Evolutionary conservation across 2,113 vertebrate genomes (phyloP).

Genomic region (Anas platyrhynchos): DNA sequence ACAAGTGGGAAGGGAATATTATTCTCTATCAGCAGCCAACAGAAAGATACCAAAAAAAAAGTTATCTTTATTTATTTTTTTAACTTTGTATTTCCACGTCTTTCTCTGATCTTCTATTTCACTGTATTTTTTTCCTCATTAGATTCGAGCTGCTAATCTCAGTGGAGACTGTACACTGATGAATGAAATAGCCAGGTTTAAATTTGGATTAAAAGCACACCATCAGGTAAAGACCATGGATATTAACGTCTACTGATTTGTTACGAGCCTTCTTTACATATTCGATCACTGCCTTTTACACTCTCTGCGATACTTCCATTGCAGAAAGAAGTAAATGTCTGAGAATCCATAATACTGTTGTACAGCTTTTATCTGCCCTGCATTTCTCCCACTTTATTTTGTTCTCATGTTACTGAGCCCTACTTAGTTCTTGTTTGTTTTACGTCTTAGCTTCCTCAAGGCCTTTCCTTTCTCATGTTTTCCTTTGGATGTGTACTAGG

Average conservation of each 20-base stretch:
- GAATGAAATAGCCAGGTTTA: conserved; percentile 87
- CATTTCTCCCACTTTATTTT: not conserved
- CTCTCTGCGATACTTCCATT: not conserved
- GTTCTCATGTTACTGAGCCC: not conserved
- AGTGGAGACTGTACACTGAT: conserved; percentile 92
- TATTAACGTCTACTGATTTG: not conserved
- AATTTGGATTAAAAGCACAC: conserved; percentile 91
- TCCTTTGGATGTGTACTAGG: not conserved
- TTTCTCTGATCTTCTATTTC: conserved; percentile 23
- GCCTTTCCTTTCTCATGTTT: not conserved
- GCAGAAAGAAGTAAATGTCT: not conserved
- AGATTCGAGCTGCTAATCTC: conserved; percentile 96
- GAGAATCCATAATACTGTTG: not conserved
- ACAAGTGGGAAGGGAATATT: not conserved
- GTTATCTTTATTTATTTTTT: not conserved
- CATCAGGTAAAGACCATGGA: conserved; percentile 85
- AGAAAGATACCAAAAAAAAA: not conserved
- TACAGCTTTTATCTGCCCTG: not conserved
- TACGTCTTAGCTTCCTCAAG: not conserved
- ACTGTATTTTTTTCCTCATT: not conserved
- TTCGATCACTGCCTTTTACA: not conserved
- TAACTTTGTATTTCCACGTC: not conserved
- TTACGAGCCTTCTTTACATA: not conserved
- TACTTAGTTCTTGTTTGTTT: not conserved
- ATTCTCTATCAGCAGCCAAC: not conserved